A percentile compares a stretch with the other conserved stretches of the same genome.
These are phyloP conservation scores for Bradypus variegatus DNA, from an alignment of 2,797 vertebrate genomes.

Conservation along the genomic window DNA sequence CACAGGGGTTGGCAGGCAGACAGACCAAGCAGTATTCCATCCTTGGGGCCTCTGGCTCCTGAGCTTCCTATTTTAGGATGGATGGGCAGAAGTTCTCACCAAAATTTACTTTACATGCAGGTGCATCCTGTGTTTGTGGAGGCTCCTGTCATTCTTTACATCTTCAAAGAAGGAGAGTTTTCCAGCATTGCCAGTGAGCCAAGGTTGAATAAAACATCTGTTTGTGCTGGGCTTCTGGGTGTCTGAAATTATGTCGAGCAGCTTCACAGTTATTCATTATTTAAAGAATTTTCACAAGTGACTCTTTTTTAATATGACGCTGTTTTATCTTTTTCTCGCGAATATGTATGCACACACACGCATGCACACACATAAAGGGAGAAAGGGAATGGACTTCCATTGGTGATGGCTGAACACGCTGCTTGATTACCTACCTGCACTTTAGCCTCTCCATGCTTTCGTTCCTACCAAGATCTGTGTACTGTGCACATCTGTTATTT, in stretches of 20 bases:
- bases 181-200: neutral
- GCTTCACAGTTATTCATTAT: neutral
- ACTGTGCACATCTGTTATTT: neutral
- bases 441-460: neutral
- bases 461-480: neutral
- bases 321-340: neutral
- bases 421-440: neutral
- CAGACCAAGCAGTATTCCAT: neutral
- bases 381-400: neutral
- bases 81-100: neutral
- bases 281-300: neutral
- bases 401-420: neutral
- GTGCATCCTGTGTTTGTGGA: neutral
- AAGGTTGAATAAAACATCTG: neutral
- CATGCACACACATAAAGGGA: neutral
- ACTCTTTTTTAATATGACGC: neutral
- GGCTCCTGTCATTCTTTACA: neutral
- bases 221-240: neutral
- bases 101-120: neutral
- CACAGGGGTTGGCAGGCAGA: fast-evolving
- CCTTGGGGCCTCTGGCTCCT: neutral
- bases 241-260: neutral
- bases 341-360: neutral
- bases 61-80: neutral
- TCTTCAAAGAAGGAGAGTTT: neutral